Evolutionary conservation across 2,888 invertebrate genomes (phyloP).

Genomic region (Pomacea canaliculata): DNA sequence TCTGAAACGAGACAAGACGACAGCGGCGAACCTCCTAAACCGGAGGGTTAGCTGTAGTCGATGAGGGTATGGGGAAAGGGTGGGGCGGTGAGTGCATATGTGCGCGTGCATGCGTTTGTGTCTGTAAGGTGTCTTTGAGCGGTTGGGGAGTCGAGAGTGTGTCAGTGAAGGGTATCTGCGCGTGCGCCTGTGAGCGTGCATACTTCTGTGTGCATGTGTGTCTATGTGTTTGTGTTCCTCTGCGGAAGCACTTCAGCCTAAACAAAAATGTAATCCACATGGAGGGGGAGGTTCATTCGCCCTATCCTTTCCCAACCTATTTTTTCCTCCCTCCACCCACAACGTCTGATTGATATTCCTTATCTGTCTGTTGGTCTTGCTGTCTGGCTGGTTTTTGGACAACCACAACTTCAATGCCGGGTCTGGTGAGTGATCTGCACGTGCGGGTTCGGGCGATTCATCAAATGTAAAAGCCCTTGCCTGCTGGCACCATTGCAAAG

Average conservation of each 20-base stretch:
- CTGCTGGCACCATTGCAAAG: no score
- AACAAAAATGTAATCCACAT: not conserved
- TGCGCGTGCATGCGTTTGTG: not conserved
- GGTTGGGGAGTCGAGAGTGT: no score
- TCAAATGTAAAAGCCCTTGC: no score
- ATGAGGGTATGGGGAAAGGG: not conserved
- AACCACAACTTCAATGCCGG: not conserved
- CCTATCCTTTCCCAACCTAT: not conserved
- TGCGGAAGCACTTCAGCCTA: not conserved
- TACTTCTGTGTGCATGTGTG: not conserved
- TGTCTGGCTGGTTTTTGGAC: slow-evolving; percentile 1
- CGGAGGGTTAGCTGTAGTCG: no score
- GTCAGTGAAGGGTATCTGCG: no score
- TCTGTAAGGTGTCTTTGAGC: no score
- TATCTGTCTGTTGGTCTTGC: not conserved
- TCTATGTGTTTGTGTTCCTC: not conserved
- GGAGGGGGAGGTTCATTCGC: not conserved
- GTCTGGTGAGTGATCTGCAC: not conserved
- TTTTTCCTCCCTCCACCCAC: not conserved
- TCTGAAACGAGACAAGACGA: no score
- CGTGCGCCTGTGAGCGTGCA: not conserved
- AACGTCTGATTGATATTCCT: slow-evolving; percentile 2
- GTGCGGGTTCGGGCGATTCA: not conserved
- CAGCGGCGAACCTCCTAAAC: no score
- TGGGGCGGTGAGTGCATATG: not conserved